Conservation (phyloP, 2,797 vertebrate species). For the Myotis planiceps region DNA sequence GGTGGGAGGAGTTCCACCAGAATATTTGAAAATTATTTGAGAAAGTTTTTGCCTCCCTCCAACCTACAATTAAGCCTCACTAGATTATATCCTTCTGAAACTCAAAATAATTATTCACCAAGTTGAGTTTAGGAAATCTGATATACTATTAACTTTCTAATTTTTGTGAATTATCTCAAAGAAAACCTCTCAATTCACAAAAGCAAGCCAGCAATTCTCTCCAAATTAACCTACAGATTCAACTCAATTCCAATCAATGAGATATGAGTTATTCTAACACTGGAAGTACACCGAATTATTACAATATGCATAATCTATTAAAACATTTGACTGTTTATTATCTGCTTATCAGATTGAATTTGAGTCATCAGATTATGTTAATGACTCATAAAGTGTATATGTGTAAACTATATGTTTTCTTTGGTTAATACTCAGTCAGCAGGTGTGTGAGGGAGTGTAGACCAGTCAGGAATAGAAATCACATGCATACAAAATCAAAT, state of each 20-base stretch:
- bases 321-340: not conserved
- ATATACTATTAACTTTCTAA: not conserved
- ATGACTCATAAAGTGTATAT: accelerated
- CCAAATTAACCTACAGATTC: not conserved
- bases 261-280: too few relatives aligned
- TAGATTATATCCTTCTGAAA: not conserved
- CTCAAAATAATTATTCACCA: not conserved
- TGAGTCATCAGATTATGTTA: not conserved
- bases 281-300: not conserved
- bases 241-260: not conserved
- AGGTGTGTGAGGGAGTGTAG: not conserved
- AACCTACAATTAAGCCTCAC: not conserved
- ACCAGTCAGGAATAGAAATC: not conserved
- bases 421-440: not conserved
- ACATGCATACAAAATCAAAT: not conserved
- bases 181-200: not conserved
- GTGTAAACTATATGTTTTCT: not conserved
- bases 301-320: not conserved
- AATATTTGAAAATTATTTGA: not conserved
- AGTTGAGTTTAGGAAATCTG: not conserved
- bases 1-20: not conserved
- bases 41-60: too few relatives aligned
- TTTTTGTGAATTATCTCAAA: not conserved
- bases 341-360: accelerated
- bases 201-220: not conserved